Percentiles rank a stretch among this genome's conserved stretches.
Evolutionary conservation across 1,140 invertebrate species (phyloP).

Genomic region (Leptinotarsa lineolata): DNA sequence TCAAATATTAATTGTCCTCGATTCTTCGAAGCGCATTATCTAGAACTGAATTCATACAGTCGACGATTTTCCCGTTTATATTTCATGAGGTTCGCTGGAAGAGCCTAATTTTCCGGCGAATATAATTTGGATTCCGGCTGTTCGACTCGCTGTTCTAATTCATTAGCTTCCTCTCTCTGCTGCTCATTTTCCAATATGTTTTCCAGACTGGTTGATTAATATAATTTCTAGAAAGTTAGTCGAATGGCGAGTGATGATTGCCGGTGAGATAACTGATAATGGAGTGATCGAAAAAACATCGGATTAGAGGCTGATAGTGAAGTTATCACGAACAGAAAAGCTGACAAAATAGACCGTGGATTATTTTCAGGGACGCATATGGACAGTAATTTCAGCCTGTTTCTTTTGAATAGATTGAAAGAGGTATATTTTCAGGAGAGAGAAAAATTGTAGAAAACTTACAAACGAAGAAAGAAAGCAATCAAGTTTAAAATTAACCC

Average conservation of each 20-base stretch:
- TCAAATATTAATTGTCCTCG: conserved; percentile 10
- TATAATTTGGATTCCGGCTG: conserved; percentile 15
- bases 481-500: too few relatives aligned
- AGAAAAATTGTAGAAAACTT: too few relatives aligned
- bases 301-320: background rate
- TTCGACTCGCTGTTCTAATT: conserved; percentile 3
- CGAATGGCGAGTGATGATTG: background rate
- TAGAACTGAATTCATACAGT: background rate
- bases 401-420: too few relatives aligned
- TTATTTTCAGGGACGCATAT: too few relatives aligned
- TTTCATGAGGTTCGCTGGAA: conserved; percentile 13
- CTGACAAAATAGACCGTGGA: too few relatives aligned
- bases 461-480: too few relatives aligned
- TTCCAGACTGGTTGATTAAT: background rate
- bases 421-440: too few relatives aligned
- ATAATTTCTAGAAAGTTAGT: background rate
- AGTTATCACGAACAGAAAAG: too few relatives aligned
- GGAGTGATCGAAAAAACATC: background rate
- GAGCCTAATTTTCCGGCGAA: conserved; percentile 8
- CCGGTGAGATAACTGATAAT: background rate
- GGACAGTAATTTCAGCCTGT: too few relatives aligned
- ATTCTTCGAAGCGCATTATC: conserved; percentile 9
- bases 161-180: background rate
- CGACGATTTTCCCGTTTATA: conserved; percentile 11
- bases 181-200: background rate